Evolutionary conservation across 2,888 invertebrate genomes (phyloP).

Genomic region (Lymantria dispar): DNA sequence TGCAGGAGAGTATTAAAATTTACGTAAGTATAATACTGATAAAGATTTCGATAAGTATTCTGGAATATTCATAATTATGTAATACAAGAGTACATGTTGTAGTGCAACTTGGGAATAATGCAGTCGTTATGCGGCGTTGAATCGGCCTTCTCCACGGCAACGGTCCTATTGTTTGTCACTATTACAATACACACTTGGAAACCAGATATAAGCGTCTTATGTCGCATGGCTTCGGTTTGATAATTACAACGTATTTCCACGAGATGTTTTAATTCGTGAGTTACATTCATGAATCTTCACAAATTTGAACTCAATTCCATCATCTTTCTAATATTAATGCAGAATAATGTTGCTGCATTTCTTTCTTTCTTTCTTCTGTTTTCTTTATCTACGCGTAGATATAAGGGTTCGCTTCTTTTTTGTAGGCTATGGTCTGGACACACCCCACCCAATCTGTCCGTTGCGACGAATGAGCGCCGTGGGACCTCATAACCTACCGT

Average conservation of each 20-base stretch:
- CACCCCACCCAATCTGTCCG: too few species aligned
- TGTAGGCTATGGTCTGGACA: too few species aligned
- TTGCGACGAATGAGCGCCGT: too few species aligned
- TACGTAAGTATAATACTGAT: too few species aligned
- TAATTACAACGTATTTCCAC: constrained; percentile 47
- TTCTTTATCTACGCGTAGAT: too few species aligned
- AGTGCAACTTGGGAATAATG: constrained; percentile 50
- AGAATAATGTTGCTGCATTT: too few species aligned
- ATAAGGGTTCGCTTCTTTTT: too few species aligned
- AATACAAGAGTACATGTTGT: constrained; percentile 44
- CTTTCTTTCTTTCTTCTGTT: too few species aligned
- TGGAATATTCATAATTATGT: constrained; percentile 25
- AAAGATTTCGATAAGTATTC: neutral
- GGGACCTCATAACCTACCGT: too few species aligned
- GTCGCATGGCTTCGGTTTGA: constrained; percentile 57
- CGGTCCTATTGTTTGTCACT: constrained; percentile 63
- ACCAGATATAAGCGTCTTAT: constrained; percentile 70
- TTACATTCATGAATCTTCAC: too few species aligned
- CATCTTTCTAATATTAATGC: too few species aligned
- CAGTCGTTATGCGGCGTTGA: constrained; percentile 69
- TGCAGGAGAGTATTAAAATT: too few species aligned
- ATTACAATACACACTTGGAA: constrained; percentile 74
- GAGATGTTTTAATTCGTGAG: constrained; percentile 44
- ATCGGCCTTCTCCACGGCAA: constrained; percentile 76
- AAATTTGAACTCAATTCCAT: constrained; percentile 38